Evolutionary conservation across 2,888 invertebrate species (phyloP).

Genomic region (Calliopum simillimum): DNA sequence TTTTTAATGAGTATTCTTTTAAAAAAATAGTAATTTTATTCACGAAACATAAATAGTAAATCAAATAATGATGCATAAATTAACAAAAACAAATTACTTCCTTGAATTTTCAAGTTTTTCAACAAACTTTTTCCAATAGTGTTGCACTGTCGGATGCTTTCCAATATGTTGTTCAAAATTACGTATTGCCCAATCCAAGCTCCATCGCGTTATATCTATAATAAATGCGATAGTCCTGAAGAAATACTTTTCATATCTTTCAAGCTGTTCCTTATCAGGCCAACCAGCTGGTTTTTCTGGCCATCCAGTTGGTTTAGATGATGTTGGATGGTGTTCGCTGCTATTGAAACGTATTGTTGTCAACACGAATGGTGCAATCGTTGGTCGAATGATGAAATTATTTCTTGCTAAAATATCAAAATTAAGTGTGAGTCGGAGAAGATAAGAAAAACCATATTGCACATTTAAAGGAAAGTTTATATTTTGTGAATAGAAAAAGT

Average conservation of each 20-base stretch:
- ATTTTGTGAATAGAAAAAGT: too few species aligned
- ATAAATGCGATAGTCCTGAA: slow-evolving; percentile 59
- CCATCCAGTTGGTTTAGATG: slow-evolving; percentile 28
- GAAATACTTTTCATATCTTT: slow-evolving; percentile 57
- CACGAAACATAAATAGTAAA: slow-evolving; percentile 1
- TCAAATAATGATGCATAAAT: slow-evolving; percentile 10
- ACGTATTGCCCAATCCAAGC: slow-evolving; percentile 7
- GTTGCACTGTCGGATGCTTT: slow-evolving; percentile 50
- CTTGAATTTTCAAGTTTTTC: slow-evolving; percentile 59
- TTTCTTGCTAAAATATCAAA: not conserved
- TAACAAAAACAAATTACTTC: slow-evolving; percentile 39
- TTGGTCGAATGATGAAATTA: not conserved
- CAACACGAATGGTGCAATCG: slow-evolving; percentile 17
- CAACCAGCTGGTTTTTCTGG: slow-evolving; percentile 31
- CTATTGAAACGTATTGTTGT: slow-evolving; percentile 28
- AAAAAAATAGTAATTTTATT: not conserved
- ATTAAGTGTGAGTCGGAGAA: too few species aligned
- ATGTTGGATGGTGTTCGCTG: not conserved
- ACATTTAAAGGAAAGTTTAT: too few species aligned
- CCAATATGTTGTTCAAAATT: slow-evolving; percentile 44
- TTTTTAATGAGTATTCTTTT: not conserved
- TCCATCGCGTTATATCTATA: slow-evolving; percentile 51
- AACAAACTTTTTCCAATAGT: slow-evolving; percentile 55
- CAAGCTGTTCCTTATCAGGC: slow-evolving; percentile 57
- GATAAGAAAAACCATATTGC: too few species aligned